phyloP scores from a whole-genome alignment of 2,113 vertebrate genomes.

The Sitta europaea region DNA sequence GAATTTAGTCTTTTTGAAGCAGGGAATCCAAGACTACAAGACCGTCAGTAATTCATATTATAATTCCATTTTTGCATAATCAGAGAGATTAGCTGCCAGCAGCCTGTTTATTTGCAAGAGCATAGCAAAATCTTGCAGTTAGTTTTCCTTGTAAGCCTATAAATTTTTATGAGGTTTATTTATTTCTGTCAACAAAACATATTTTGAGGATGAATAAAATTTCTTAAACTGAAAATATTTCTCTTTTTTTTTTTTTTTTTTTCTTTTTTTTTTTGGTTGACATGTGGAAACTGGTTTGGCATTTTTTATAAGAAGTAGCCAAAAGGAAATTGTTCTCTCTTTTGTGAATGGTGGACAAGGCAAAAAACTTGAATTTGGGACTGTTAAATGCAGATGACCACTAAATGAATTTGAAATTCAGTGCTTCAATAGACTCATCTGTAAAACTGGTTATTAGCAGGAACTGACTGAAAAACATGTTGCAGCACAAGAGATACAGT shows the following conservation, averaged over 20 bases:
- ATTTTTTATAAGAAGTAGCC: background rate
- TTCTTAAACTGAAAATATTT: background rate
- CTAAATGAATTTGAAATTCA: background rate
- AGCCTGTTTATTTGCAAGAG: slow-evolving; percentile 36
- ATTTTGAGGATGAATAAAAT: background rate
- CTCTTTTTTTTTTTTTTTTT: background rate
- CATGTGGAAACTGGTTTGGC: background rate
- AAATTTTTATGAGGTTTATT: slow-evolving; percentile 51
- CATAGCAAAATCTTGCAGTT: slow-evolving; percentile 14
- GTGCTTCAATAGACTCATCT: background rate
- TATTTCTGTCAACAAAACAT: slow-evolving; percentile 20
- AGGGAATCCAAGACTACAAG: slow-evolving; percentile 38
- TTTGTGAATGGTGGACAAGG: background rate
- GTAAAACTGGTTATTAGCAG: background rate
- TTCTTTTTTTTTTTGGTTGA: background rate
- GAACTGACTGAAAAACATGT: background rate
- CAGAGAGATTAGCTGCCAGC: slow-evolving; percentile 62
- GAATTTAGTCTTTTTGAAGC: slow-evolving; percentile 55
- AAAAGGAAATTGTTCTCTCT: background rate
- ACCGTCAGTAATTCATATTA: slow-evolving; percentile 62
- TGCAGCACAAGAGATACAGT: background rate
- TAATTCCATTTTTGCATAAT: slow-evolving; percentile 74
- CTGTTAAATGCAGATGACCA: background rate
- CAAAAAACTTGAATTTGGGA: background rate
- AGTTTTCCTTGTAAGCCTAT: slow-evolving; percentile 18